These are phyloP conservation scores for Seriola aureovittata DNA, from an alignment of 2,113 vertebrate genomes.

Conservation along the genomic window DNA sequence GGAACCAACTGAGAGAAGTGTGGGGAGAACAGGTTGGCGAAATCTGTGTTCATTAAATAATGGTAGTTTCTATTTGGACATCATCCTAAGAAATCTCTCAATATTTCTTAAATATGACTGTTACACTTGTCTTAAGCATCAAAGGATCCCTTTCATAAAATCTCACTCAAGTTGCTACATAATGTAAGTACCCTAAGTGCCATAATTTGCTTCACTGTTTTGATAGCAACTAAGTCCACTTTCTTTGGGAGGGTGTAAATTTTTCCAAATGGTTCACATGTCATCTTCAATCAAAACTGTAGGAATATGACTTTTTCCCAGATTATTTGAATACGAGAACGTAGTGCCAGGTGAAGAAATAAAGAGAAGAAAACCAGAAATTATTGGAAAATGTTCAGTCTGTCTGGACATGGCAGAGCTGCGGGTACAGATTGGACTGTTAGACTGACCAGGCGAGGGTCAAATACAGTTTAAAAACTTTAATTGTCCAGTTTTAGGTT, in stretches of 20 bases:
- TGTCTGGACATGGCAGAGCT: constrained; percentile 32
- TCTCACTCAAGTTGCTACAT: constrained; percentile 13
- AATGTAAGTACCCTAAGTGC: constrained; percentile 35
- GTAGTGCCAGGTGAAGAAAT: constrained; percentile 58
- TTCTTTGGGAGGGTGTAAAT: constrained; percentile 58
- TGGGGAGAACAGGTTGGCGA: constrained; percentile 9
- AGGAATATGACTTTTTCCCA: constrained; percentile 41
- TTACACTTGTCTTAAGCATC: not conserved
- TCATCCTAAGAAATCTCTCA: not conserved
- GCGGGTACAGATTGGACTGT: constrained; percentile 37
- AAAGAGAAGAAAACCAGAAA: constrained; percentile 45
- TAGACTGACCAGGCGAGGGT: constrained; percentile 37
- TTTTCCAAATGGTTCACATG: constrained; percentile 63
- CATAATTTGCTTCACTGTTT: constrained; percentile 61
- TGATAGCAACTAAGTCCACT: constrained; percentile 57
- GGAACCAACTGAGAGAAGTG: not conserved
- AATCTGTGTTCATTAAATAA: not conserved
- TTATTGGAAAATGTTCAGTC: constrained; percentile 40
- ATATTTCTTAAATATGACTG: not conserved
- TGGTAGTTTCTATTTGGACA: not conserved
- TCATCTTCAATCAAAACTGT: constrained; percentile 54
- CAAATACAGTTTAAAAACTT: constrained; percentile 46
- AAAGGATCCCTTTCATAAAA: not conserved
- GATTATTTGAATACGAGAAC: constrained; percentile 38
- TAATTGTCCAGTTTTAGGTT: constrained; percentile 37